Evolutionary conservation across 2,888 invertebrate genomes (phyloP).

Genomic region (Gymnoscelis rufifasciata): DNA sequence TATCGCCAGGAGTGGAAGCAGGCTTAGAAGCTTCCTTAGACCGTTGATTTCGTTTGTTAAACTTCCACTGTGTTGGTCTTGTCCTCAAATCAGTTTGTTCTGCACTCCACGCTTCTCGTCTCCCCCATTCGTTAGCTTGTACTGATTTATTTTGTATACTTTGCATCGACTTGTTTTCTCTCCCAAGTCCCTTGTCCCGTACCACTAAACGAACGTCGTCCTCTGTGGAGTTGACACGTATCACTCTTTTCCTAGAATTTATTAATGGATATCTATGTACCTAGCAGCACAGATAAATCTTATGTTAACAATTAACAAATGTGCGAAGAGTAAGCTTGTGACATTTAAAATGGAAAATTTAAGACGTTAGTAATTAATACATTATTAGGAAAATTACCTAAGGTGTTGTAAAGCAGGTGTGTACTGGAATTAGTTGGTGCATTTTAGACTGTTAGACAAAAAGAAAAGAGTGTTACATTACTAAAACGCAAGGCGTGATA

Average conservation of each 20-base stretch:
- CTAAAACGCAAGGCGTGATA: constrained; percentile 4
- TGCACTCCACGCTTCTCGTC: constrained; percentile 92
- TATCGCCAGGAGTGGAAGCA: constrained; percentile 66
- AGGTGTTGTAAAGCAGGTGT: constrained; percentile 52
- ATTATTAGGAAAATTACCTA: constrained; percentile 40
- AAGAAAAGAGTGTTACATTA: constrained; percentile 39
- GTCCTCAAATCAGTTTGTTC: constrained; percentile 84
- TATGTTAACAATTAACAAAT: constrained; percentile 20
- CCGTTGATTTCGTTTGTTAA: constrained; percentile 82
- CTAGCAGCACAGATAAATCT: constrained; percentile 47
- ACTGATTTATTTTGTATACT: constrained; percentile 85
- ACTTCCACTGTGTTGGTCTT: constrained; percentile 85
- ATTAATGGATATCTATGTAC: constrained; percentile 78
- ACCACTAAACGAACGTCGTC: constrained; percentile 87
- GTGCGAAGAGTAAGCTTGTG: constrained; percentile 15
- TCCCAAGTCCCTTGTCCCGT: constrained; percentile 83
- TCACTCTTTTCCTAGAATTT: constrained; percentile 85
- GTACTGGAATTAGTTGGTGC: constrained; percentile 62
- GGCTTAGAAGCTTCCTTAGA: constrained; percentile 74
- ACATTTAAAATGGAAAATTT: not conserved
- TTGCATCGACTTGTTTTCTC: constrained; percentile 88
- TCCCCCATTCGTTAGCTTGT: constrained; percentile 87
- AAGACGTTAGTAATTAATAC: not conserved
- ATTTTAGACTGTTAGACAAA: constrained; percentile 59
- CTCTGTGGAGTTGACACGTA: constrained; percentile 85